These are phyloP conservation scores for Fissipunctia ypsillon DNA, from an alignment of 2,888 invertebrate genomes.

Conservation along the genomic window DNA sequence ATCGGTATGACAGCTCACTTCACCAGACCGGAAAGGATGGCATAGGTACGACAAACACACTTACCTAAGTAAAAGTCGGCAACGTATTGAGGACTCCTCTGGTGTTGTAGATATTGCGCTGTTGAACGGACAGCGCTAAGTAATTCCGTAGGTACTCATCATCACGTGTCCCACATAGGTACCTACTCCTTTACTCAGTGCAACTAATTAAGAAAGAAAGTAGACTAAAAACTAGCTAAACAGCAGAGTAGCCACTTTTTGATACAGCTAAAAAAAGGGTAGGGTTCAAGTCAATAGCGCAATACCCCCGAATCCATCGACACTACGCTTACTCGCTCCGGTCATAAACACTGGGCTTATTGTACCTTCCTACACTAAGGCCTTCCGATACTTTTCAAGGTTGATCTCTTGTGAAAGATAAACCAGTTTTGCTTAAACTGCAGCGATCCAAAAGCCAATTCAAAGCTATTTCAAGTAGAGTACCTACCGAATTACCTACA, in stretches of 20 bases:
- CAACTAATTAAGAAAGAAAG: not conserved
- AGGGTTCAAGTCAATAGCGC: not conserved
- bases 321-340: not conserved
- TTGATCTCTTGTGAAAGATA: not conserved
- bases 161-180: not conserved
- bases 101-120: not conserved
- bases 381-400: conserved; percentile 6
- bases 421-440: conserved; percentile 13
- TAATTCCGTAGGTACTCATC: no score
- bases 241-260: not conserved
- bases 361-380: not conserved
- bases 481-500: conserved; percentile 1
- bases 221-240: not conserved
- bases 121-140: not conserved
- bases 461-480: conserved; percentile 11
- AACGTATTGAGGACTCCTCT: not conserved
- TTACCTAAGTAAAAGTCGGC: not conserved
- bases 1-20: no score
- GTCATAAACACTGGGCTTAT: not conserved
- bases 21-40: no score
- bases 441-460: not conserved
- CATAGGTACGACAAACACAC: not conserved
- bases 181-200: not conserved
- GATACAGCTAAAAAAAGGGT: not conserved
- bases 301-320: not conserved